A percentile compares a stretch with the other conserved stretches of the same genome.
phyloP scores from a whole-genome alignment of 2,888 invertebrate genomes.

The Nipponacmea schrenckii region DNA sequence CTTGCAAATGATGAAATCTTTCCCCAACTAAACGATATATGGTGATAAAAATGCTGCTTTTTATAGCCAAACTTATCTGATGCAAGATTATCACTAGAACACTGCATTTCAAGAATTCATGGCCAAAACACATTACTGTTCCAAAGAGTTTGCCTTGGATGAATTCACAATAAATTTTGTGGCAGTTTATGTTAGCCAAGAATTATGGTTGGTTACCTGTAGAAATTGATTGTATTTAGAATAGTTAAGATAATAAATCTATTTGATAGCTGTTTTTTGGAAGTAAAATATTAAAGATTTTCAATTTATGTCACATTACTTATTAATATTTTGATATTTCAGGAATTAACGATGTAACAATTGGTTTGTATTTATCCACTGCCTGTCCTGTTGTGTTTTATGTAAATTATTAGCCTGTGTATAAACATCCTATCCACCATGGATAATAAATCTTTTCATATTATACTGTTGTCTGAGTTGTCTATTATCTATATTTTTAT shows the following conservation, averaged over 20 bases:
- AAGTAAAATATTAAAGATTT: no score
- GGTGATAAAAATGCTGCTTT: constrained; percentile 22
- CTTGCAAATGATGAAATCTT: constrained; percentile 23
- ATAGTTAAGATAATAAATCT: no score
- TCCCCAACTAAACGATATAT: constrained; percentile 40
- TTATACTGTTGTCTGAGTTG: neutral
- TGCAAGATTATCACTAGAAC: constrained; percentile 14
- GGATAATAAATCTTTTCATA: constrained; percentile 13
- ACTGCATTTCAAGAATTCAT: neutral
- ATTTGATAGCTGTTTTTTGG: no score
- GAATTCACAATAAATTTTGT: no score
- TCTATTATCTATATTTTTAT: no score
- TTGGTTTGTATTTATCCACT: constrained; percentile 13
- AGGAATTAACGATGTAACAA: constrained; percentile 41
- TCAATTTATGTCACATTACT: no score
- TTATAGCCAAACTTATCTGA: constrained; percentile 34
- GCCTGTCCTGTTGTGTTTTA: constrained; percentile 17
- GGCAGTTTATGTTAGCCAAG: no score
- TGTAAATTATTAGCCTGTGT: constrained; percentile 20
- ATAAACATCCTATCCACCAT: constrained; percentile 9
- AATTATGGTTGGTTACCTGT: no score
- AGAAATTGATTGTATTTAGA: no score
- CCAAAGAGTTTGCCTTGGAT: no score
- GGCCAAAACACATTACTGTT: no score
- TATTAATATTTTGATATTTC: constrained; percentile 33